Evolutionary conservation across 2,797 vertebrate genomes (phyloP), one percentile per base, ranked within the genome.

Genomic region (Bucorvus abyssinicus): DNA sequence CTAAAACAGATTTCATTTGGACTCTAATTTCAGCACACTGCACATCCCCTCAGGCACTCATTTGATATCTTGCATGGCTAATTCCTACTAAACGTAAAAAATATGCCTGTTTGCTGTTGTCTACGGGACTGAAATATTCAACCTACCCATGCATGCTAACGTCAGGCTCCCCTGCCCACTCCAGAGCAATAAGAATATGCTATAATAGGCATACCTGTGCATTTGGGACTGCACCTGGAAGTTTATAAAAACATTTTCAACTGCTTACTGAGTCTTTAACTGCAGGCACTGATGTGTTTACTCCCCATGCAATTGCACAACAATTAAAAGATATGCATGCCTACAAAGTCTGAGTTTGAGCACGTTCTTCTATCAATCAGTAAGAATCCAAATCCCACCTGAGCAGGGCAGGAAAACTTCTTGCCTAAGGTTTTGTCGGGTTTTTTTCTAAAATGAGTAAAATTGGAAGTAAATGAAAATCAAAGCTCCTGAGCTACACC

Each of bases 141-240:
- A 85, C 93, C 91, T 86, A 86, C 11, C 88, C 52, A 11, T 84
- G 93, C 90, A 70, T 93, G 85, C 93, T 91, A 70, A 84, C 94
- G 79, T 83, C 91, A 96, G 89, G 74, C 85, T 94, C 91, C 74
- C 68, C 78, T 78, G 53, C 80, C 87, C 56, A 26, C 96, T 96
- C 96, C 17, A 13, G 92, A 96, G 89, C 68, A 87, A 85, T 94
- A 92, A 97, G 93, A 96, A 94, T 76, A 87, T 60, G 79, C 91
- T 95, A 38, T 70, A 94, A 60, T 76, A 91, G 92, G 84, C 85
- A 95, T 89, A 94, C 75, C 52, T 91, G 95, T 90, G 90, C 95
- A 90, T 94, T 84, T 96, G 96, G 94, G 93, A 97, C 85, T 52
- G 60, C 61, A 96, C 93, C 89, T 97, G 92, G 97, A 97, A 96